Evolutionary conservation across 2,113 vertebrate genomes (phyloP), one percentile per base, ranked within the genome.

Genomic region (Nibea coibor): DNA sequence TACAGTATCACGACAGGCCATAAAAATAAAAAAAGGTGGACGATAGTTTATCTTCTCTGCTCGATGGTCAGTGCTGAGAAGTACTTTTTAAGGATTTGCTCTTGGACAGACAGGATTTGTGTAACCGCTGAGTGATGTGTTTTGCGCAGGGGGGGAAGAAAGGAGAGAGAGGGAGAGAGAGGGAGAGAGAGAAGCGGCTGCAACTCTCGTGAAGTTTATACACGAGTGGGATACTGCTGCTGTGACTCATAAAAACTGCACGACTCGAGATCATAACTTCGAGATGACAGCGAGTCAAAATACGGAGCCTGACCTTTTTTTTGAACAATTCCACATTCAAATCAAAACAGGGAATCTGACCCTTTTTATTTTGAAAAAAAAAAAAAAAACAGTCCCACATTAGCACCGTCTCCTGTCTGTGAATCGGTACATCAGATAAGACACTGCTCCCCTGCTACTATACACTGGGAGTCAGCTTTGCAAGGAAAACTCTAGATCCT

Each of bases 391-490:
- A 80, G 65, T 87, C 48, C 82, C 76, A 80, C 83, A 88, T 90
- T 90, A 82, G 79, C 62, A 17, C 54, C 43, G 67, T 63, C 83
- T 82, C 71, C 79, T 81, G 75, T 89, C 89, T 88, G 92, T 85
- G 91, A 89, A 80, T 85, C 81, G 78, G 84, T 61, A 82, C 87
- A 87, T 91, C 87, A 87, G 90, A 93, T 91, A 92, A 93, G 82
- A 87, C 78, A 39, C 71, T 20, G 82, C 77, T 89, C 93, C 89
- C 90, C 87, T 83, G 91, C 86, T 89, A 85, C 87, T 74, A 67
- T 89, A 88, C 87, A 88, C 87, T 68, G 88, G 84, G 86, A 92
- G 78, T 82, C 83, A 69, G 88, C 89, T 89, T 86, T 76, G 89
- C 83, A 72, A 87, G 84, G 72, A 90, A 89, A 89, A 90, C 84